These are phyloP conservation scores for Tachina grossa DNA, from an alignment of 2,888 invertebrate genomes.

Conservation along the genomic window DNA sequence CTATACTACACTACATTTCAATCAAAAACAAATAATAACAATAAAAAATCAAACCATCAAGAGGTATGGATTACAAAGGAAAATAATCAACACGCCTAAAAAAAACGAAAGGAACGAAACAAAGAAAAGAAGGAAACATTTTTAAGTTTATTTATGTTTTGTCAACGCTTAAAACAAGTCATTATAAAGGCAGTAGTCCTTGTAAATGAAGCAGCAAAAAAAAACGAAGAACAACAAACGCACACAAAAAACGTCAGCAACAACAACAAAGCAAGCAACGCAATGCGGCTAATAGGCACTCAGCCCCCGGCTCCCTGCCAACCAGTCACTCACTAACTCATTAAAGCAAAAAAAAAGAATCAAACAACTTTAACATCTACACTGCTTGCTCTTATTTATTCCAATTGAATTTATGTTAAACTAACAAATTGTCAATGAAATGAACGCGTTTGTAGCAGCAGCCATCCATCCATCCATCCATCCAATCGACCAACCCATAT, in stretches of 20 bases:
- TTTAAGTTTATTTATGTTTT: slow-evolving; percentile 69
- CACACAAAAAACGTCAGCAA: slow-evolving; percentile 3
- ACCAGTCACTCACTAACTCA: slow-evolving; percentile 38
- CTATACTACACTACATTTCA: slow-evolving; percentile 64
- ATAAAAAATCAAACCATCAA: slow-evolving; percentile 30
- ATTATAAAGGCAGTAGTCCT: slow-evolving; percentile 71
- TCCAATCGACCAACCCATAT: neutral
- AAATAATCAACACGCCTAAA: slow-evolving; percentile 27
- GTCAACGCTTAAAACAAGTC: slow-evolving; percentile 71
- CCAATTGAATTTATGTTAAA: slow-evolving; percentile 69
- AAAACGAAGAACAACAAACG: slow-evolving; percentile 3
- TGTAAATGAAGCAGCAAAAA: slow-evolving; percentile 59
- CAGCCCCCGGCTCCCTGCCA: slow-evolving; percentile 30
- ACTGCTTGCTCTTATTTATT: slow-evolving; percentile 43
- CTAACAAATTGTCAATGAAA: slow-evolving; percentile 71
- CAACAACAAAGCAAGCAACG: slow-evolving; percentile 41
- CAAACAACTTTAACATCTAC: neutral
- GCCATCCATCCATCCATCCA: neutral
- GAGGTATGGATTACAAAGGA: slow-evolving; percentile 68
- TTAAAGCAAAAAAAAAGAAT: neutral
- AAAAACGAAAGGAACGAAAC: too few species aligned
- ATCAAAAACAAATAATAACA: slow-evolving; percentile 56
- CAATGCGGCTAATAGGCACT: slow-evolving; percentile 35
- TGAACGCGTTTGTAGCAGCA: slow-evolving; percentile 46
- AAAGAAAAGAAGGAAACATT: slow-evolving; percentile 32